Conservation (phyloP, 2,888 invertebrate species). For the Galerucella calmariensis region DNA sequence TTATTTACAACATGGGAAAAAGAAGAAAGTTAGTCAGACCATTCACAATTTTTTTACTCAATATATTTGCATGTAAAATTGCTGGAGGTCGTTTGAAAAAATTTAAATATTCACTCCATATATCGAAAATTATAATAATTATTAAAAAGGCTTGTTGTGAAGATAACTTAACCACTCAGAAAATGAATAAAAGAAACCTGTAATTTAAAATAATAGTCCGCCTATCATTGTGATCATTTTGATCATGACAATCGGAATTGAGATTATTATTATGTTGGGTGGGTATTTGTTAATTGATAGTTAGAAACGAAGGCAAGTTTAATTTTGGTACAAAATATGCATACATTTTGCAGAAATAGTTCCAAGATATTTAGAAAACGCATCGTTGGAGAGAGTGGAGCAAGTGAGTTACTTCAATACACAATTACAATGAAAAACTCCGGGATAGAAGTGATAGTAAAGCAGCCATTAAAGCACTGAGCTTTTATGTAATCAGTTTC, state of each 20-base stretch:
- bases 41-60: neutral
- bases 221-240: slow-evolving; percentile 1
- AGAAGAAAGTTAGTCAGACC: too few relatives aligned
- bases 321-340: neutral
- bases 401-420: too few relatives aligned
- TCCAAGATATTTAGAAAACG: neutral
- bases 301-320: neutral
- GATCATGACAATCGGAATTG: neutral
- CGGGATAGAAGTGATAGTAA: too few relatives aligned
- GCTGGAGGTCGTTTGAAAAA: neutral
- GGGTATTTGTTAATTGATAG: neutral
- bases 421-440: too few relatives aligned
- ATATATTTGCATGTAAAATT: neutral
- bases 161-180: neutral
- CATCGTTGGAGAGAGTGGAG: neutral
- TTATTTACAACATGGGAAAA: too few relatives aligned
- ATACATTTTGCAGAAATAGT: neutral
- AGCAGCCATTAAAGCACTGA: too few relatives aligned
- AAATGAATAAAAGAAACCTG: slow-evolving; percentile 2
- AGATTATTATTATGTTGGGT: slow-evolving; percentile 3
- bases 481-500: too few relatives aligned
- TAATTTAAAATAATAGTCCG: neutral
- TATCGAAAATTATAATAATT: slow-evolving; percentile 5
- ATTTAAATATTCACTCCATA: neutral
- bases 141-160: neutral